Base-by-base conservation (phyloP, 2,888 invertebrate species). In the Ctena decussata region DNA sequence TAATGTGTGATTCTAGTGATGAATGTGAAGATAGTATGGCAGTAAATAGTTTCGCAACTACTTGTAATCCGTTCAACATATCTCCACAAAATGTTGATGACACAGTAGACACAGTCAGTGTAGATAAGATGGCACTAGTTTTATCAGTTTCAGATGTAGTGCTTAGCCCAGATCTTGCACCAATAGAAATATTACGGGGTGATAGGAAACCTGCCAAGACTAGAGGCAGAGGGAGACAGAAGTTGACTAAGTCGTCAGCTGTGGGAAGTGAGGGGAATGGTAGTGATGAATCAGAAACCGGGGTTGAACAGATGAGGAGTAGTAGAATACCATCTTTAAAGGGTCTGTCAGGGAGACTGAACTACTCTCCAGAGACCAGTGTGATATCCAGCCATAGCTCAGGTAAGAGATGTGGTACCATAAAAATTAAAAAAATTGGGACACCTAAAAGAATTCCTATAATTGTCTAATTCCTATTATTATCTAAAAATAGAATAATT, bases 291-390 rank as follows among this genome's bases (percentile, higher is more conserved):
- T 37, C 27, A 18, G 49, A 39, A 3, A 21, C 74, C 27, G 72
- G 69, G 35, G 57, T 81, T 32, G 87, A 88, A 49, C 70, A 70
- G 30, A 83, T 88, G 81, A 83, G 87, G 73, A 85, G 87, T 74
- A 79, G 87, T 0, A 53, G 70, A 24, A 60, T 75, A 15, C 35
- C 60, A 3, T 70, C 46, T 39, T 30, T 80, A 44, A 71, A 77
- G 49, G 74, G 49, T 37, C 39, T 87, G 5, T 80, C 70, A 39
- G 81, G 81, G 12, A 75, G 71, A 35, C 39, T 86, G 44, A 53
- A 49, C 32, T 35, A 18, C 27, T 57, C 57, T 12, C 24, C 24
- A 35, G 65, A 65, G 3, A 35, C 35, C 35, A 65, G 65, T 65
- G 65, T 21, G 0, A 65, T 21, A n/a, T 35, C 65, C 21, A 35